These are phyloP conservation scores for Drosophila gaucha DNA, from an alignment of 2,888 invertebrate genomes.

Conservation along the genomic window DNA sequence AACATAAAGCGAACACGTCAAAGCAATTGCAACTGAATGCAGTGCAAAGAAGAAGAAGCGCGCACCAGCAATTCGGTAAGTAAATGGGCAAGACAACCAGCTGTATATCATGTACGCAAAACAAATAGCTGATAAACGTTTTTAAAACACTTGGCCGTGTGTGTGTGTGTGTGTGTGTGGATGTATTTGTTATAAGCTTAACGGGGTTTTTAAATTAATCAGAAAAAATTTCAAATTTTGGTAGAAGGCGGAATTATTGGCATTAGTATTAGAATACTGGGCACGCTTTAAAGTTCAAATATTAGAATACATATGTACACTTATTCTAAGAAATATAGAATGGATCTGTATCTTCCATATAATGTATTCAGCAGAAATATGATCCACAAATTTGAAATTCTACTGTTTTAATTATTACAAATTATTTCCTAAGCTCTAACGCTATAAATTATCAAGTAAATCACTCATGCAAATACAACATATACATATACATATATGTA, in stretches of 20 bases:
- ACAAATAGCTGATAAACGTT: conserved; percentile 7
- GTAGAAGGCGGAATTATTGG: too few species aligned
- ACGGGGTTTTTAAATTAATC: neutral
- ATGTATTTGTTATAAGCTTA: too few species aligned
- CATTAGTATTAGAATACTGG: neutral
- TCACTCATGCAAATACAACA: neutral
- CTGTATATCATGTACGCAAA: conserved; percentile 44
- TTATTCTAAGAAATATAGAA: neutral
- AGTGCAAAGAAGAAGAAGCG: conserved; percentile 31
- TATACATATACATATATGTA: neutral
- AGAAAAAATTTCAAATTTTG: neutral
- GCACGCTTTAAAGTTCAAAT: too few species aligned
- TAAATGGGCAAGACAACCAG: conserved; percentile 37
- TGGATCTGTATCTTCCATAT: too few species aligned
- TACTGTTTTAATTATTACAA: too few species aligned
- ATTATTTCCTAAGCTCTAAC: too few species aligned
- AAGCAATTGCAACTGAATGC: conserved; percentile 56
- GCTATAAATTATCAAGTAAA: neutral
- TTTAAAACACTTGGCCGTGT: neutral
- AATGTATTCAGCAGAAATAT: too few species aligned
- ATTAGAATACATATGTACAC: neutral
- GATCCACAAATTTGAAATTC: too few species aligned
- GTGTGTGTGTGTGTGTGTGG: neutral
- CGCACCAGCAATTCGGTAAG: conserved; percentile 13
- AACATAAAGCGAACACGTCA: conserved; percentile 58